Conservation (phyloP, 2,797 vertebrate genomes). For the Gymnothorax javanicus region DNA sequence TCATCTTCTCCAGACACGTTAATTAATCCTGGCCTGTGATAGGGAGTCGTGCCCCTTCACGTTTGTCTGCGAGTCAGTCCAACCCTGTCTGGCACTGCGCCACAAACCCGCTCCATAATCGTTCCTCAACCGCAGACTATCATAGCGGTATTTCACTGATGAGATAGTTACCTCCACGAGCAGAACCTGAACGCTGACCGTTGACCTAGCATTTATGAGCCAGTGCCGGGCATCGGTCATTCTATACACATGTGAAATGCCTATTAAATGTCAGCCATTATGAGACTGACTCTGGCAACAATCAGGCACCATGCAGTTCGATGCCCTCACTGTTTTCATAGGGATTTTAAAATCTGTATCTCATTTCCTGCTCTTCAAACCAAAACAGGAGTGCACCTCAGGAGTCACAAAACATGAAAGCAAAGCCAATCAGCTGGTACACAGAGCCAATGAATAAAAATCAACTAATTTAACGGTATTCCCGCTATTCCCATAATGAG, state of each 20-base stretch:
- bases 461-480: slow-evolving; percentile 61
- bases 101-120: not conserved
- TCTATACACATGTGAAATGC: not conserved
- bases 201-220: not conserved
- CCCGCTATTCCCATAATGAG: slow-evolving; percentile 64
- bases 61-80: slow-evolving; percentile 58
- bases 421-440: slow-evolving; percentile 57
- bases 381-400: slow-evolving; percentile 59
- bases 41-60: not conserved
- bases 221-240: not conserved
- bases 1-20: slow-evolving; percentile 64
- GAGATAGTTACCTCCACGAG: not conserved
- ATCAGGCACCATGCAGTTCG: slow-evolving; percentile 31
- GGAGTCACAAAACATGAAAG: slow-evolving; percentile 64
- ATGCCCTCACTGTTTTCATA: slow-evolving; percentile 61
- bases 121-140: not conserved
- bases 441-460: slow-evolving; percentile 53
- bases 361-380: slow-evolving; percentile 66
- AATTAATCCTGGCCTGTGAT: not conserved
- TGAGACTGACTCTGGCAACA: not conserved
- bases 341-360: slow-evolving; percentile 61
- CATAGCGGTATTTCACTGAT: not conserved
- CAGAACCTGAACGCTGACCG: not conserved
- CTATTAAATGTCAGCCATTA: slow-evolving; percentile 6
- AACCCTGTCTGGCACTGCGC: slow-evolving; percentile 45